A percentile compares a stretch with the other conserved stretches of the same genome.
Evolutionary conservation across 2,888 invertebrate species (phyloP).

Genomic region (Standfussiana lucernea): DNA sequence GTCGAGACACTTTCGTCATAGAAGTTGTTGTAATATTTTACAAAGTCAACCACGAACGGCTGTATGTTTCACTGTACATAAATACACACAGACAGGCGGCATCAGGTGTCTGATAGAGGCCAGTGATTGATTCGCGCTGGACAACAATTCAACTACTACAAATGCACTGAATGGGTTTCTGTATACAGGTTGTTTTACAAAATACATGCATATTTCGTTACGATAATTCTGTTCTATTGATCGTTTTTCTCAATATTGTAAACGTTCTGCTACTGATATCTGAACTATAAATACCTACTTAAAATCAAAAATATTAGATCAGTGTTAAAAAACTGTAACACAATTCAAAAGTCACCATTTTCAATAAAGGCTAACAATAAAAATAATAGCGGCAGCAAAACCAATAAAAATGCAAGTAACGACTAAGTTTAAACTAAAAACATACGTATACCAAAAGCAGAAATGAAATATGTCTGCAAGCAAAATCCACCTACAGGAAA

Average conservation of each 20-base stretch:
- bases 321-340: not conserved
- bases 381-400: not conserved
- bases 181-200: conserved; percentile 74
- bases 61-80: conserved; percentile 11
- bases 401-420: not conserved
- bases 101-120: conserved; percentile 81
- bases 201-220: not conserved
- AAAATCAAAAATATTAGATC: not conserved
- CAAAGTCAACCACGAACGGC: not conserved
- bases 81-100: conserved; percentile 70
- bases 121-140: conserved; percentile 85
- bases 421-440: not conserved
- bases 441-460: not conserved
- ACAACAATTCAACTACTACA: conserved; percentile 73
- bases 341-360: too few relatives aligned
- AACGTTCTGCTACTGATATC: not conserved
- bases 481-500: conserved; percentile 53
- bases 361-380: not conserved
- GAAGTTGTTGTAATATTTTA: not conserved
- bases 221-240: not conserved
- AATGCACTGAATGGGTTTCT: conserved; percentile 72
- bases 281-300: not conserved
- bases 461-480: not conserved
- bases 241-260: not conserved
- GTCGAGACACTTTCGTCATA: not conserved